Evolutionary conservation across 2,888 invertebrate species (phyloP).

Genomic region (Stegophylla sp.): DNA sequence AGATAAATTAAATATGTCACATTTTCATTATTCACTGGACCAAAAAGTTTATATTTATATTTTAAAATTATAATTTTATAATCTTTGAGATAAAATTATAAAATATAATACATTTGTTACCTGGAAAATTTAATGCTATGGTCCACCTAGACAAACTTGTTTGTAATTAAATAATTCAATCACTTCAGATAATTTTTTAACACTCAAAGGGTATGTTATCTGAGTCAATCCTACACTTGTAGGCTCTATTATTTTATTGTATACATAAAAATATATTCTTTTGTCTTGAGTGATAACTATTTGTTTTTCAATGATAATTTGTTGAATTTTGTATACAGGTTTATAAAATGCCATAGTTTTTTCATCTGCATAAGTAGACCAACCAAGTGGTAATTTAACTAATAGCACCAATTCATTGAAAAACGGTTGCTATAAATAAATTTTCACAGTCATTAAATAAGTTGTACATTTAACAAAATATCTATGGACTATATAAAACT

Average conservation of each 20-base stretch:
- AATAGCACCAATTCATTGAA: not conserved
- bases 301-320: slow-evolving; percentile 1
- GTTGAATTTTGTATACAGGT: not conserved
- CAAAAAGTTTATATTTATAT: too few species aligned
- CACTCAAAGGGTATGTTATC: not conserved
- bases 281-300: not conserved
- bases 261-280: not conserved
- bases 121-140: not conserved
- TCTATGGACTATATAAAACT: not conserved
- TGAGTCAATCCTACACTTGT: not conserved
- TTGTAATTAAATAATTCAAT: not conserved
- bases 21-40: too few species aligned
- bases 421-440: not conserved
- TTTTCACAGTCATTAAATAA: not conserved
- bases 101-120: slow-evolving; percentile 2
- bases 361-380: not conserved
- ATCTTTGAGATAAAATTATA: too few species aligned
- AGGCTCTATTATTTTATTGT: not conserved
- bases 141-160: slow-evolving; percentile 16
- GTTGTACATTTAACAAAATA: not conserved
- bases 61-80: too few species aligned
- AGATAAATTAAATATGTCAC: not conserved
- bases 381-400: not conserved
- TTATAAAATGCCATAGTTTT: not conserved
- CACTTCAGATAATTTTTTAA: not conserved